These are phyloP conservation scores for Cordilura impudica DNA, from an alignment of 2,888 invertebrate genomes.

Conservation along the genomic window DNA sequence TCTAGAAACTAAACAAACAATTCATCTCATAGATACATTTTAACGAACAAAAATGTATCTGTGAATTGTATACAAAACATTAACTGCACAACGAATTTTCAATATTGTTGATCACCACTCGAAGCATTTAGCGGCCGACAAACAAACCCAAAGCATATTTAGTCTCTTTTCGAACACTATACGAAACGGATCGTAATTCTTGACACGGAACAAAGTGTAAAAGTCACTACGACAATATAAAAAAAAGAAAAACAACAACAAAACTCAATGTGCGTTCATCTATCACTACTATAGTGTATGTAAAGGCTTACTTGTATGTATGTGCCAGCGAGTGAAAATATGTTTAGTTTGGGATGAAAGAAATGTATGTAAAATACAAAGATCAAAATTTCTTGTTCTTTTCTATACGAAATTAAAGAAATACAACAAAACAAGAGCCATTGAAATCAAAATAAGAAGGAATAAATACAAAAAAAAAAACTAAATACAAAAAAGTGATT, in stretches of 20 bases:
- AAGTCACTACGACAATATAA: conserved; percentile 59
- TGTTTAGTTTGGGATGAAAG: not conserved
- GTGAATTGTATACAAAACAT: conserved; percentile 3
- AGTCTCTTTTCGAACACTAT: conserved; percentile 74
- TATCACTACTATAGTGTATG: not conserved
- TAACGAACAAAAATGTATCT: conserved; percentile 18
- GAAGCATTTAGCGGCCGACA: conserved; percentile 28
- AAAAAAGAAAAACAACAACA: conserved; percentile 63
- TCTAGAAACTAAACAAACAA: not conserved
- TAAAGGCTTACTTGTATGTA: not conserved
- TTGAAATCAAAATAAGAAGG: not conserved
- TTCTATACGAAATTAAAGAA: not conserved
- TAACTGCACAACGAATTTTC: not conserved
- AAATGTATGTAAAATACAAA: conserved; percentile 20
- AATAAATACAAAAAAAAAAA: not conserved
- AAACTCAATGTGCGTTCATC: not conserved
- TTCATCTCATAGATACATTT: conserved; percentile 48
- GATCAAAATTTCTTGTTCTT: conserved; percentile 4
- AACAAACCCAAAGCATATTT: conserved; percentile 45
- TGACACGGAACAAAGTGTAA: conserved; percentile 58
- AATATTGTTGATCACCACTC: not conserved
- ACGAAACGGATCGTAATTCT: conserved; percentile 62
- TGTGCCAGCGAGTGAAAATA: not conserved
- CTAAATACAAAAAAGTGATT: not conserved
- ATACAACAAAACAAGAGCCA: not conserved